Conservation (phyloP, 2,113 vertebrate species). For the Orthonyx spaldingii region DNA sequence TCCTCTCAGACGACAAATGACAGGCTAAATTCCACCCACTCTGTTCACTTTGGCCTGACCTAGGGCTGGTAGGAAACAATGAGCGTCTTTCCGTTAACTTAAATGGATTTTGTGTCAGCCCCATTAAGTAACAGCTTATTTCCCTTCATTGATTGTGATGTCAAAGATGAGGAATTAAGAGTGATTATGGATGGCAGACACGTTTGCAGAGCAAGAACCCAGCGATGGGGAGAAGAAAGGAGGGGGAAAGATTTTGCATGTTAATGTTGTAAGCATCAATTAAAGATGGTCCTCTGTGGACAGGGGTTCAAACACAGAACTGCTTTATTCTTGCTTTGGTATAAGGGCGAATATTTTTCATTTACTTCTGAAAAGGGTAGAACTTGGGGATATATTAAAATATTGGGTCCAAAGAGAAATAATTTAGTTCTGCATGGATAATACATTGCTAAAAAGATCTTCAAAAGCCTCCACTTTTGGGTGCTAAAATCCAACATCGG, state of each 20-base stretch:
- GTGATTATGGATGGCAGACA: background rate
- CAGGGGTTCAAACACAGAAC: background rate
- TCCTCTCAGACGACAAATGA: constrained; percentile 6
- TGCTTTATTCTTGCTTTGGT: background rate
- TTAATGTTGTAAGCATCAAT: background rate
- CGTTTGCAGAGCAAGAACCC: background rate
- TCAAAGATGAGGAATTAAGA: constrained; percentile 22
- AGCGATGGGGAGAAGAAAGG: background rate
- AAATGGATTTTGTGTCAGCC: constrained; percentile 44
- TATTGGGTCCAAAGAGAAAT: background rate
- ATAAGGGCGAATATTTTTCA: background rate
- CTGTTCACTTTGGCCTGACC: constrained; percentile 1
- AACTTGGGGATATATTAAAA: background rate
- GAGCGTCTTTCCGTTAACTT: background rate
- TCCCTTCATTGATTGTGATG: constrained; percentile 32
- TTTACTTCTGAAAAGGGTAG: background rate
- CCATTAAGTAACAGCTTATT: constrained; percentile 45
- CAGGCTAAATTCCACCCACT: background rate
- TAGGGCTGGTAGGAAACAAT: constrained; percentile 9
- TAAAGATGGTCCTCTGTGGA: background rate
- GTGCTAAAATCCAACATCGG: background rate
- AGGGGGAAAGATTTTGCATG: background rate
- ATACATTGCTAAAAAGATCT: background rate
- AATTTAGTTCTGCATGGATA: background rate
- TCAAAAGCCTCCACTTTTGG: background rate